These are phyloP conservation scores for Myiotriccus ornatus DNA, from an alignment of 2,797 vertebrate species.

Conservation along the genomic window DNA sequence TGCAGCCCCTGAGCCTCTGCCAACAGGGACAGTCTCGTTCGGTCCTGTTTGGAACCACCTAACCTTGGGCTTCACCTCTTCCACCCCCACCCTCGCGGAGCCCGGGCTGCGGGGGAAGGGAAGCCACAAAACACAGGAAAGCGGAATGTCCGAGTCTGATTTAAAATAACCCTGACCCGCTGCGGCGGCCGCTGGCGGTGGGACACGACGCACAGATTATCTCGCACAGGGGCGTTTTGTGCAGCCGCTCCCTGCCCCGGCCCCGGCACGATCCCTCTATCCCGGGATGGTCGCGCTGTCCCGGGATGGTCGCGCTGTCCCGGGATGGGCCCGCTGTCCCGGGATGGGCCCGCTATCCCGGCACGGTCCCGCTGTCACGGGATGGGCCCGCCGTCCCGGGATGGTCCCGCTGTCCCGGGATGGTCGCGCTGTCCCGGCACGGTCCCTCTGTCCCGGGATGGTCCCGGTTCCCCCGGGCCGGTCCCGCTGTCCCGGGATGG, in stretches of 20 bases:
- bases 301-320: no score
- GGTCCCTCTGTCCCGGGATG: background rate
- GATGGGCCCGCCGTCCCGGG: no score
- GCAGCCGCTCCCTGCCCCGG: background rate
- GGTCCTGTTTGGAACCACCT: background rate
- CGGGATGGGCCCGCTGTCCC: no score
- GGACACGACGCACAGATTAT: background rate
- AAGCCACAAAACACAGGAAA: background rate
- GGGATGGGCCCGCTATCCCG: background rate
- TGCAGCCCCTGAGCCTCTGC: background rate
- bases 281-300: no score
- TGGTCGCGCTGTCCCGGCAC: no score
- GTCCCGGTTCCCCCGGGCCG: no score
- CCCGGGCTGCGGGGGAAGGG: background rate
- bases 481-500: accelerated
- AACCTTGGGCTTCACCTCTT: background rate
- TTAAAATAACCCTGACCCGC: background rate
- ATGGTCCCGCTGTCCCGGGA: no score
- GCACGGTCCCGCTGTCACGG: background rate
- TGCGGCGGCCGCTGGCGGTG: background rate
- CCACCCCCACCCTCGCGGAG: background rate
- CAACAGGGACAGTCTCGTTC: background rate
- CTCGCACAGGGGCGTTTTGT: background rate
- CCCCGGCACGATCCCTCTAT: no score
- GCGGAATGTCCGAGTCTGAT: background rate